Evolutionary conservation across 2,797 vertebrate species (phyloP), one percentile per base, ranked within the genome.

Genomic region (Ctenochaetus hawaiiensis): DNA sequence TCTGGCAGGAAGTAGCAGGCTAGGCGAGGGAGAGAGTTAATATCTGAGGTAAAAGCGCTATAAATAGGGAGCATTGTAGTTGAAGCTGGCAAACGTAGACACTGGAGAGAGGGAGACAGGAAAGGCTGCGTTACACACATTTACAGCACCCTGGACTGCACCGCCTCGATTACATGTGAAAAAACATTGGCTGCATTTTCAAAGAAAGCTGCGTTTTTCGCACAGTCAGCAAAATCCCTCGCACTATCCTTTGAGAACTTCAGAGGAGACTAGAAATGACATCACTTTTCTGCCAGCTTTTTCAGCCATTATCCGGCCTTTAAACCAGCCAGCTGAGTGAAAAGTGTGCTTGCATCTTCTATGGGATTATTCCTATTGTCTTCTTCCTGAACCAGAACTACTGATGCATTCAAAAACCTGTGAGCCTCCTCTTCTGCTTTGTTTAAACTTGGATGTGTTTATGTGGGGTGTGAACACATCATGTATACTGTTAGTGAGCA

Each of bases 1-100:
- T 87, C 80, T 75, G 72, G 75, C 91, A 93, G 93, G 94, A 94
- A 93, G 90, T 83, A 61, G 80, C 71, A 60, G 67, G 82, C 82
- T 59, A 65, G 87, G 85, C 74, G 2, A 85, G 77, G 77, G 75
- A 87, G 84, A 78, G 88, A 87, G 83, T 92, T 91, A 93, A 94
- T 94, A 92, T 91, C 89, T 87, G 90, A 91, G 79, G 85, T 90
- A 86, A 88, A 87, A 78, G 68, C 4, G 1, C 93, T 94, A 94
- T 94, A 94, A 94, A 94, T 94, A 94, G 92, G 78, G 75, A 83
- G 86, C 80, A 92, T 92, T 93, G 94, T 93, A 86, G 84, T 78
- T 78, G 60, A 9, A 73, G 77, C 76, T 86, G 88, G 81, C 82
- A 75, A 81, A 85, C 26, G 64, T 54, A 75, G 91, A 89, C 79